Percentiles rank a stretch among this genome's conserved stretches.
These are phyloP conservation scores for Cetonia aurata DNA, from an alignment of 2,888 invertebrate genomes.

Conservation along the genomic window DNA sequence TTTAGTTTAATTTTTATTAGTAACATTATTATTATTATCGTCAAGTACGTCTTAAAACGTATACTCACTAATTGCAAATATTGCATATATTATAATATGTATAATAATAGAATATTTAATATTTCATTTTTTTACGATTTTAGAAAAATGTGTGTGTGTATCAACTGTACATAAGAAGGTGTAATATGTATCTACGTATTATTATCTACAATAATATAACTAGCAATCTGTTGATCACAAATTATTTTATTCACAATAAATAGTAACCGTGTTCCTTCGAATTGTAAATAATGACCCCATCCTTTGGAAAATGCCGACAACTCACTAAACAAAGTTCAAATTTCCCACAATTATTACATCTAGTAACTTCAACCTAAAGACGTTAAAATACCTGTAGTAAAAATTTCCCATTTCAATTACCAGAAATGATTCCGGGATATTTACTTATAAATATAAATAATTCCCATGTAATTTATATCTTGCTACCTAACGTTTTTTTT, in stretches of 20 bases:
- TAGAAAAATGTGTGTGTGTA: conserved; percentile 39
- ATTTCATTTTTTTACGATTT: conserved; percentile 19
- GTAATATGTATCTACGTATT: conserved; percentile 39
- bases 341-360: too few relatives aligned
- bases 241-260: conserved; percentile 30
- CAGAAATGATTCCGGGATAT: too few relatives aligned
- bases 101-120: conserved; percentile 40
- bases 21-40: neutral
- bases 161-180: conserved; percentile 47
- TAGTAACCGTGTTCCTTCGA: conserved; percentile 10
- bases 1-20: conserved; percentile 28
- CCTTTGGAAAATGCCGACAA: too few relatives aligned
- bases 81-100: conserved; percentile 42
- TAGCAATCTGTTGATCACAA: conserved; percentile 34
- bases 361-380: too few relatives aligned
- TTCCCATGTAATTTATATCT: too few relatives aligned
- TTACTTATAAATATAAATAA: too few relatives aligned
- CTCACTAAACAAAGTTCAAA: too few relatives aligned
- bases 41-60: conserved; percentile 44
- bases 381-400: too few relatives aligned
- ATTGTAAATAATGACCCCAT: conserved; percentile 15
- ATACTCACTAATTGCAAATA: conserved; percentile 48
- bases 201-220: conserved; percentile 6
- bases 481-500: too few relatives aligned
- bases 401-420: too few relatives aligned